Percentiles rank a stretch among this genome's conserved stretches.
Conservation (phyloP, 2,888 invertebrate genomes). For the Corbicula japonica region DNA sequence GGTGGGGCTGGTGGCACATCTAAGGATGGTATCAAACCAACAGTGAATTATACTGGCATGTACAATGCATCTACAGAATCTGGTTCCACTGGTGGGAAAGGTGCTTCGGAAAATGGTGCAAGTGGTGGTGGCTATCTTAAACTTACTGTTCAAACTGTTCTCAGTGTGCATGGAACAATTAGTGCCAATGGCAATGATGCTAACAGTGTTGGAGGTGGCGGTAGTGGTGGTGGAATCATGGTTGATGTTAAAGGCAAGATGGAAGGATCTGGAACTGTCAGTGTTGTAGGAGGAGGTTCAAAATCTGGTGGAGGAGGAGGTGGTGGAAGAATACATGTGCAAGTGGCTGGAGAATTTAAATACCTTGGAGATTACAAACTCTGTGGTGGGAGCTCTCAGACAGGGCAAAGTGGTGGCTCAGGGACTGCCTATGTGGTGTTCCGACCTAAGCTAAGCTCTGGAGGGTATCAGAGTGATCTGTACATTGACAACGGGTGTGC, state of each 20-base stretch:
- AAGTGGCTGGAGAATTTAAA: slow-evolving; percentile 64
- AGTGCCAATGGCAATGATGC: slow-evolving; percentile 69
- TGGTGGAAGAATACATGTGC: slow-evolving; percentile 71
- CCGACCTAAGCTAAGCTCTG: slow-evolving; percentile 25
- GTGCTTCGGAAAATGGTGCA: slow-evolving; percentile 55
- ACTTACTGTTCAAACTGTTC: slow-evolving; percentile 42
- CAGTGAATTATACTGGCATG: slow-evolving; percentile 48
- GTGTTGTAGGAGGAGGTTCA: slow-evolving; percentile 67
- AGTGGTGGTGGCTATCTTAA: slow-evolving; percentile 69
- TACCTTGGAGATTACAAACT: slow-evolving; percentile 67
- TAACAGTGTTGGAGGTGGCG: slow-evolving; percentile 67
- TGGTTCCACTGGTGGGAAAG: slow-evolving; percentile 73
- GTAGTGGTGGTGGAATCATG: slow-evolving; percentile 71
- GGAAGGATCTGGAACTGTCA: slow-evolving; percentile 65
- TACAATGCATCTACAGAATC: slow-evolving; percentile 50
- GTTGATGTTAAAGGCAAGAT: slow-evolving; percentile 56
- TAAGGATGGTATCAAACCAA: slow-evolving; percentile 32
- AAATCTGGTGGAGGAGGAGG: slow-evolving; percentile 72
- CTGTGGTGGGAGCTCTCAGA: slow-evolving; percentile 68
- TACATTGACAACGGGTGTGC: slow-evolving; percentile 60
- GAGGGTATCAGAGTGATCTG: slow-evolving; percentile 47
- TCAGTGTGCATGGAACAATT: slow-evolving; percentile 70
- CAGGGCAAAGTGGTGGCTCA: slow-evolving; percentile 69
- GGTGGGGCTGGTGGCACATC: slow-evolving; percentile 76
- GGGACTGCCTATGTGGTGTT: slow-evolving; percentile 71